Conservation (phyloP, 2,888 invertebrate species). For the Smittia aterrima region DNA sequence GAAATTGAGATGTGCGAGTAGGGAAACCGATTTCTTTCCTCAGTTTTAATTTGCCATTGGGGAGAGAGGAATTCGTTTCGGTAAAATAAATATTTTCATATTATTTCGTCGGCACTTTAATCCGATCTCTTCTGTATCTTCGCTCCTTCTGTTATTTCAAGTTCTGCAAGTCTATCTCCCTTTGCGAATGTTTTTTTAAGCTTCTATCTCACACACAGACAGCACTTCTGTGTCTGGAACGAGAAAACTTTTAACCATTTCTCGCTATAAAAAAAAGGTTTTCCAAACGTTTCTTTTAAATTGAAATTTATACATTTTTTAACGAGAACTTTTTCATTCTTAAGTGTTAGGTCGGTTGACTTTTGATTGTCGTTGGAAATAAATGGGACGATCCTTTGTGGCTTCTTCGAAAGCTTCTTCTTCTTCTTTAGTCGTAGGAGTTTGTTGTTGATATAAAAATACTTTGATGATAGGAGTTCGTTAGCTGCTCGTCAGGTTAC, state of each 20-base stretch:
- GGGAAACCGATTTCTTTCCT: neutral
- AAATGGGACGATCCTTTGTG: too few species aligned
- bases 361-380: too few species aligned
- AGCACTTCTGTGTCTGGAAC: neutral
- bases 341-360: neutral
- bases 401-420: too few species aligned
- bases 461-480: too few species aligned
- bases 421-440: too few species aligned
- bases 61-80: neutral
- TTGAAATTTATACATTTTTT: slow-evolving; percentile 21
- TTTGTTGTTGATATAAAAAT: too few species aligned
- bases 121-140: slow-evolving; percentile 32
- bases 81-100: slow-evolving; percentile 41
- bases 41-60: slow-evolving; percentile 8
- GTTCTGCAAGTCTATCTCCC: neutral
- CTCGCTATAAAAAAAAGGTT: slow-evolving; percentile 21
- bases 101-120: slow-evolving; percentile 34
- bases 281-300: slow-evolving; percentile 20
- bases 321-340: neutral
- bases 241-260: slow-evolving; percentile 5
- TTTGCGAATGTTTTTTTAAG: slow-evolving; percentile 24
- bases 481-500: too few species aligned
- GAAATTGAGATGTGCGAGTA: slow-evolving; percentile 5
- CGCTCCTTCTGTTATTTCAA: slow-evolving; percentile 36
- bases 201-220: slow-evolving; percentile 9